Evolutionary conservation across 2,888 invertebrate species (phyloP), one percentile per base, ranked within the genome.

Genomic region (Xestoiulus laeticollis): DNA sequence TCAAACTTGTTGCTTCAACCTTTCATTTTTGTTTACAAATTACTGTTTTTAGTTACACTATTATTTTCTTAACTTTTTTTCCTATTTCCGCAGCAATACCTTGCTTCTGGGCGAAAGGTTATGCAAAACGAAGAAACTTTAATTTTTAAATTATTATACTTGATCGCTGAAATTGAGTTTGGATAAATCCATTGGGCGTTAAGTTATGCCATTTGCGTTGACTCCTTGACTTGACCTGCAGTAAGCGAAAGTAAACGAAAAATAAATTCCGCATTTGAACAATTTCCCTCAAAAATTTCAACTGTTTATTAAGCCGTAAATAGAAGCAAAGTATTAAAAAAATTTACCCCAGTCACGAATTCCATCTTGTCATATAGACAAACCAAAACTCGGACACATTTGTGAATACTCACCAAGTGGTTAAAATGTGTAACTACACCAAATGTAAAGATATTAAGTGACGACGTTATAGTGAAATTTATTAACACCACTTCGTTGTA

Each of bases 41-140:
- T 78, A 30, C 78, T 78, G 78, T 30, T 68, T 78, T 78, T 78
- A 78, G 78, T 26, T 14, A 10, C 78, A 78, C 78, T 78, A 26
- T 78, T 16, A 26, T 78, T 78, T 78, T 78, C 78, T 68, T 26
- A 4, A 26, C 30, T 14, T 12, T 30, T 78, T 30, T 30, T 78
- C 26, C 26, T 48, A 48, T 38, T 26, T 26, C 26, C 10, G 26
- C 78, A 14, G 30, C 30, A 30, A 26, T 14, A 16, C 12, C 30
- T 30, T 30, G 14, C 78, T 8, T 14, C 30, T 78, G 30, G 30
- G 78, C 14, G 14, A 78, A 30, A 78, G 30, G 12, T 30, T 30
- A 30, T 14, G 10, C 2, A 6, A 30, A 30, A 30, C 14, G 14
- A 78, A 78, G 30, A 2, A 78, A 30, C 6, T 78, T 78, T 10